Base-by-base conservation (phyloP, 2,888 invertebrate species). In the Theristus sp. region DNA sequence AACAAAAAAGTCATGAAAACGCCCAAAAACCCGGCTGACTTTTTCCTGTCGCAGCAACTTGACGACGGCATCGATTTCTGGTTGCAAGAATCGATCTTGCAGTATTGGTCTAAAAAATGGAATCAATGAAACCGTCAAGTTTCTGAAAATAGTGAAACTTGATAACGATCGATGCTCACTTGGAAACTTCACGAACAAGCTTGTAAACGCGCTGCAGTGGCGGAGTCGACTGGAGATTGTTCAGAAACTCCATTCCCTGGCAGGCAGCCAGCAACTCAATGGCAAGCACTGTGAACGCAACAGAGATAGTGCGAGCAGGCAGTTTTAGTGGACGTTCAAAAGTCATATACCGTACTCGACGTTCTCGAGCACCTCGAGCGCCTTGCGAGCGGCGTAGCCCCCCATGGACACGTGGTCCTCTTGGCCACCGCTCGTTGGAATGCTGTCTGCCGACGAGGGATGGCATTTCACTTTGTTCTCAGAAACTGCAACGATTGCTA, bases 401-500 rank as follows among this genome's bases (percentile, higher is more conserved):
- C 83, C 83, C 83, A 83, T 83, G 17, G 82, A 82, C 53, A 83
- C 83, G 71, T 84, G 83, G 71, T 83, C 83, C 70, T 83, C 83
- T 30, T 82, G 82, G 17, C 81, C 82, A 27, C 82, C 83, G 66
- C 81, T 81, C 1, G 83, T 84, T 56, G 82, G 80, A 64, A 83
- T 74, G 28, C 81, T 82, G 72, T 83, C 83, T 29, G 82, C 82
- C 1, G 82, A 82, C 1, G 83, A 79, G 1, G 83, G 83, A 71
- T 83, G 83, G 66, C 82, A 82, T 27, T 83, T 72, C 1, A 81
- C 82, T 70, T 83, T 84, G 75, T 83, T 84, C 72, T 83, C 83
- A 0, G 82, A 82, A 27, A 83, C 83, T 82, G 67, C 59, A 38
- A 38, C 38, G 10, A 38, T 38, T 38, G 6, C 6, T 6, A 6